Base-by-base conservation (phyloP, 2,888 invertebrate genomes). In the Trachelus iudaicus region DNA sequence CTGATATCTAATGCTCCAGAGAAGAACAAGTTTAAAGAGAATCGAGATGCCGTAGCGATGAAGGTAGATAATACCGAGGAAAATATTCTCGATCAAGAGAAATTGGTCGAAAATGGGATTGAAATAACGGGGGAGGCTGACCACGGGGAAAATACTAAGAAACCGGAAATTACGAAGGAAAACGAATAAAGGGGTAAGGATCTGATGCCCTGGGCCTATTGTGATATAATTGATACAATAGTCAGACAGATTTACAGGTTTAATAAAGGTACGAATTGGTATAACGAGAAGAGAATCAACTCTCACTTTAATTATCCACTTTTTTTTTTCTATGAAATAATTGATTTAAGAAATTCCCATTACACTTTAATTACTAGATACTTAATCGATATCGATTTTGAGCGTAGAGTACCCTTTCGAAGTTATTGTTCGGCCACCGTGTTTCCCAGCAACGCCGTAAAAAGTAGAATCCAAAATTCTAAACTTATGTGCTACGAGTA, bases 21-120 rank as follows among this genome's bases (percentile, higher is more conserved):
- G 87, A 92, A 94, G 69, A 95, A 95, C 86, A 95, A 96, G 91
- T 96, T 96, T 88, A 94, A 95, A 89, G 95, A 95, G 88, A 93
- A 90, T 82, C 87, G 90, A 1, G 85, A 85, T 40, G 85, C 87
- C 4, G 76, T 85, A 9, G 83, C 83, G 12, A 82, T 79, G 13
- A 81, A 83, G 69, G 79, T 92, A 1, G 89, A 90, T 6, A 34
- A 71, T 15, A 3, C 0, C 11, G 37, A 35, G 34, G 30, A 34
- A 34, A 11, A 35, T 31, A 74, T 15, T 37, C 23, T 35, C 9
- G 23, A 35, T 34, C 35, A 35, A 74, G 74, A 35, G 34, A 30
- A 74, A 13, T 35, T 3, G 12, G 13, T 15, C 3, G 37, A n/a
- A 74, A 74, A 35, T 35, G 34, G n/a, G n/a, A 13, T 33, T 34